These are phyloP conservation scores for Megaustenia siamemsis DNA, from an alignment of 2,888 invertebrate species.

Conservation along the genomic window DNA sequence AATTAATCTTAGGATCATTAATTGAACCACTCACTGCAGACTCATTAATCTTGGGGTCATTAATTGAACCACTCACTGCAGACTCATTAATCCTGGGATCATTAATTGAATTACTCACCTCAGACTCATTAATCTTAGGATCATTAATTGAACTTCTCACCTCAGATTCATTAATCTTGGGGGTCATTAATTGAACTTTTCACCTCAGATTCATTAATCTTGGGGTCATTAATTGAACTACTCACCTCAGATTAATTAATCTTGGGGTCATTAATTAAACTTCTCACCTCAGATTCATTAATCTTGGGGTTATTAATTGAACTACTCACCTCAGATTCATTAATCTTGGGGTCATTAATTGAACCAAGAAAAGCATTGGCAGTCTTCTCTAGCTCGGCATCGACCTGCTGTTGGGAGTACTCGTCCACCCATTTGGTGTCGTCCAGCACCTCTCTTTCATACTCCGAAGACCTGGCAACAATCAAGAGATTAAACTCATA, in stretches of 20 bases:
- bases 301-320: slow-evolving; percentile 84
- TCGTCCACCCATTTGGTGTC: slow-evolving; percentile 75
- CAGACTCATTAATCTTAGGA: too few species aligned
- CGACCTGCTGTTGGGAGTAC: slow-evolving; percentile 80
- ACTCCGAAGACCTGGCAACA: slow-evolving; percentile 68
- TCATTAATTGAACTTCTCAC: too few species aligned
- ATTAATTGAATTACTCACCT: too few species aligned
- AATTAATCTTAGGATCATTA: too few species aligned
- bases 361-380: slow-evolving; percentile 81
- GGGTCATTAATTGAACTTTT: slow-evolving; percentile 16
- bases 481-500: too few species aligned
- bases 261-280: too few species aligned
- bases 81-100: too few species aligned
- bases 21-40: too few species aligned
- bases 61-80: too few species aligned
- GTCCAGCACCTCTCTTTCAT: slow-evolving; percentile 68
- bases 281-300: slow-evolving; percentile 85
- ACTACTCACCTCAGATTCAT: slow-evolving; percentile 84
- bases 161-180: too few species aligned
- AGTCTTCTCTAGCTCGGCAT: slow-evolving; percentile 83
- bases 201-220: slow-evolving; percentile 87
- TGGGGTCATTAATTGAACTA: slow-evolving; percentile 83
- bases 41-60: too few species aligned
- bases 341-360: slow-evolving; percentile 84
- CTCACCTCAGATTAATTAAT: too few species aligned